A percentile compares a stretch with the other conserved stretches of the same genome.
Conservation (phyloP, 2,113 vertebrate species). For the Brachypteracias leptosomus region DNA sequence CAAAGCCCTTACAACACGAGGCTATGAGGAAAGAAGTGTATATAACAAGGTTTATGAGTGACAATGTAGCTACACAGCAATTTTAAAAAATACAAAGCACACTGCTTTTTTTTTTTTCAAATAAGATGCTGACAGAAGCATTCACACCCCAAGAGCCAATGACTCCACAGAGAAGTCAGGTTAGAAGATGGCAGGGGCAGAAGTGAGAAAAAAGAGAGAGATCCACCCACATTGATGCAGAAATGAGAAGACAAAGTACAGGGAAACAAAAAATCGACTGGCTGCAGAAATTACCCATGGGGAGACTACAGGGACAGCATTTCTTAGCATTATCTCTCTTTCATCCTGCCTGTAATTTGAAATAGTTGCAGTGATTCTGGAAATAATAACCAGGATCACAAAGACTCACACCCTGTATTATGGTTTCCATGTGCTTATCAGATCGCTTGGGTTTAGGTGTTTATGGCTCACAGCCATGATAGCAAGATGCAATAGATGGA, state of each 20-base stretch:
- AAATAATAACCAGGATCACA: background rate
- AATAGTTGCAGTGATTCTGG: background rate
- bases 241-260: background rate
- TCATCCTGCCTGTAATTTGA: background rate
- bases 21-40: background rate
- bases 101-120: background rate
- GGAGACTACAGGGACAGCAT: background rate
- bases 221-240: background rate
- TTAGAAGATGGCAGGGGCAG: background rate
- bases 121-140: background rate
- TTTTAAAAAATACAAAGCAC: background rate
- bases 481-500: background rate
- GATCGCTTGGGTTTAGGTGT: background rate
- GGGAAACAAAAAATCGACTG: background rate
- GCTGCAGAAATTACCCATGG: background rate
- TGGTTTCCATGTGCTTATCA: background rate
- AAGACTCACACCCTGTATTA: background rate
- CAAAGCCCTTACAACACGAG: slow-evolving; percentile 23
- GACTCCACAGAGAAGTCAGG: background rate
- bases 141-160: background rate
- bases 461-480: background rate
- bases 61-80: background rate
- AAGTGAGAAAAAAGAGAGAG: background rate
- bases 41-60: slow-evolving; percentile 20
- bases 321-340: background rate